Evolutionary conservation across 1,140 invertebrate genomes (phyloP).

Genomic region (Asbolus verrucosus): DNA sequence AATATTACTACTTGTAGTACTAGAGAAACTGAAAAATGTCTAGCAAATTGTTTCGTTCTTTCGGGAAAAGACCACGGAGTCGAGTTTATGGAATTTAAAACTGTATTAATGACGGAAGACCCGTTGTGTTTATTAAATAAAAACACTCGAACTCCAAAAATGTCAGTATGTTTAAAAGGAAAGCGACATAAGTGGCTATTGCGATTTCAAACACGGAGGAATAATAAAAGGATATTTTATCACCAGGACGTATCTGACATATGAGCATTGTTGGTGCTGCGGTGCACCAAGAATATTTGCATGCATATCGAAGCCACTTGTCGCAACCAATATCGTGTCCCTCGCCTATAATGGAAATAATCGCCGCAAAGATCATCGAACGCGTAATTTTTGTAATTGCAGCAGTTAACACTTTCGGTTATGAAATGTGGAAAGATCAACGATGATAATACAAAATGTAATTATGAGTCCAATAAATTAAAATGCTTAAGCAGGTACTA

Average conservation of each 20-base stretch:
- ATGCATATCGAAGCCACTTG: constrained; percentile 9
- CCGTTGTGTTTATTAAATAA: constrained; percentile 26
- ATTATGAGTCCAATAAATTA: too few relatives aligned
- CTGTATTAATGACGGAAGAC: not conserved
- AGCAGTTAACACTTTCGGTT: too few relatives aligned
- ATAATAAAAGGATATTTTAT: constrained; percentile 40
- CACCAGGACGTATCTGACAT: constrained; percentile 36
- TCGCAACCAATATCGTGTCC: not conserved
- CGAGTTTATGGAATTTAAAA: not conserved
- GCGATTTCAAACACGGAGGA: constrained; percentile 22
- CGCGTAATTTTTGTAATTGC: not conserved
- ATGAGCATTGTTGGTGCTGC: constrained; percentile 15
- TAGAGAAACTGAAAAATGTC: too few relatives aligned
- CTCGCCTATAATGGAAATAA: not conserved
- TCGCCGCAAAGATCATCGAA: not conserved
- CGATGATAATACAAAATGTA: too few relatives aligned
- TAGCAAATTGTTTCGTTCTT: too few relatives aligned
- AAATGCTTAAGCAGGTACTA: too few relatives aligned
- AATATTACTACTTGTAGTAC: too few relatives aligned
- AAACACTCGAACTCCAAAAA: constrained; percentile 5
- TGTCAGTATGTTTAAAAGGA: constrained; percentile 1
- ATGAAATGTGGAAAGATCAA: too few relatives aligned
- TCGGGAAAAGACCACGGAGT: constrained; percentile 8
- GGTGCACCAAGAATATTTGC: constrained; percentile 29
- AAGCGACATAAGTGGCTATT: constrained; percentile 6